These are phyloP conservation scores for Crotalus viridis DNA, from an alignment of 2,113 vertebrate genomes.

Conservation along the genomic window DNA sequence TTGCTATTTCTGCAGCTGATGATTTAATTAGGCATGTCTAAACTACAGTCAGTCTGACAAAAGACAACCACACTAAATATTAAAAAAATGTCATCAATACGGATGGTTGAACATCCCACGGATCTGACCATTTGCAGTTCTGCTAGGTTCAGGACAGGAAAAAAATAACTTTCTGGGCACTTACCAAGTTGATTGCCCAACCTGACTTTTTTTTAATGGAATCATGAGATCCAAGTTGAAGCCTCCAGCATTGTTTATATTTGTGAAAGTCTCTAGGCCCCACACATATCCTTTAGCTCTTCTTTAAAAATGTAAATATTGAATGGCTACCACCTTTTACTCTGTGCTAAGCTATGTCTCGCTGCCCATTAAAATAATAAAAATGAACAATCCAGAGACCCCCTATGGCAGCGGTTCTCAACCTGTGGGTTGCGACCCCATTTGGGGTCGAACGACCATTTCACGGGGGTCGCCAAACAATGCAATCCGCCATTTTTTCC, in stretches of 20 bases:
- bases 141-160: not conserved
- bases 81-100: not conserved
- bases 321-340: not conserved
- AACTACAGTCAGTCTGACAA: not conserved
- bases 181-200: not conserved
- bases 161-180: not conserved
- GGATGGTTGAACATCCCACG: not conserved
- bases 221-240: not conserved
- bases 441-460: no score
- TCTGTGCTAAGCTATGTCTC: not conserved
- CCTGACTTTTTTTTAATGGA: not conserved
- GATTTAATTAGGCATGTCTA: slow-evolving; percentile 19
- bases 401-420: not conserved
- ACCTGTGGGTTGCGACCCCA: no score
- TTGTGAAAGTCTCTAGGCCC: not conserved
- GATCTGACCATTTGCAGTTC: not conserved
- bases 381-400: not conserved
- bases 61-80: not conserved
- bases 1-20: slow-evolving; percentile 37
- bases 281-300: not conserved
- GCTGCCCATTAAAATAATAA: not conserved
- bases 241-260: not conserved
- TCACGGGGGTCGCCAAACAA: no score
- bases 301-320: not conserved
- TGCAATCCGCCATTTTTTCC: no score